Conservation (phyloP, 2,797 vertebrate species). For the Strix occidentalis region DNA sequence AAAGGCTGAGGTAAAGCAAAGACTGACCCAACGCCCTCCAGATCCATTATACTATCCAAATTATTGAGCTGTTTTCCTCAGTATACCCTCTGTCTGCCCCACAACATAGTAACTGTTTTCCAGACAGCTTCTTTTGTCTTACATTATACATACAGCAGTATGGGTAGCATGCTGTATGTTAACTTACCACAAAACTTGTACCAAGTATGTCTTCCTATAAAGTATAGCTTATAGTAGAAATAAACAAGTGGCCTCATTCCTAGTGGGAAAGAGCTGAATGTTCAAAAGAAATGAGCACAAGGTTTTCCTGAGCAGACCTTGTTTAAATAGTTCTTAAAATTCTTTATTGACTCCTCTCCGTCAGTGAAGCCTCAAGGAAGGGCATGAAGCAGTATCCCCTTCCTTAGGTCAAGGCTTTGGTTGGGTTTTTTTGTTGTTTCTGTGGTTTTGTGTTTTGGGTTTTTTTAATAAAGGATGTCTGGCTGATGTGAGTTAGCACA, state of each 20-base stretch:
- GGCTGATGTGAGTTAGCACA: neutral
- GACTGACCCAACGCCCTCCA: neutral
- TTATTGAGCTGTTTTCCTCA: neutral
- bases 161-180: neutral
- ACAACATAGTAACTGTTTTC: neutral
- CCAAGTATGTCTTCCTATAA: neutral
- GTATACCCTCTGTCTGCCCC: neutral
- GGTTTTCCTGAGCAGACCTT: neutral
- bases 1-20: neutral
- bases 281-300: neutral
- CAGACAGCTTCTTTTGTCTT: neutral
- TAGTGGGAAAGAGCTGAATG: neutral
- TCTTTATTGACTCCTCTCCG: neutral
- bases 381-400: neutral
- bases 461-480: neutral
- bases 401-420: neutral
- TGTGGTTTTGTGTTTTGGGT: neutral
- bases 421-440: neutral
- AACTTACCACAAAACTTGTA: neutral
- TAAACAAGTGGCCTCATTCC: neutral
- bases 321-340: neutral
- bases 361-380: neutral
- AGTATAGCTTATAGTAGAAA: neutral
- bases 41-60: neutral
- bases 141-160: neutral